These are phyloP conservation scores for Clunio marinus DNA, from an alignment of 2,888 invertebrate genomes.

Conservation along the genomic window DNA sequence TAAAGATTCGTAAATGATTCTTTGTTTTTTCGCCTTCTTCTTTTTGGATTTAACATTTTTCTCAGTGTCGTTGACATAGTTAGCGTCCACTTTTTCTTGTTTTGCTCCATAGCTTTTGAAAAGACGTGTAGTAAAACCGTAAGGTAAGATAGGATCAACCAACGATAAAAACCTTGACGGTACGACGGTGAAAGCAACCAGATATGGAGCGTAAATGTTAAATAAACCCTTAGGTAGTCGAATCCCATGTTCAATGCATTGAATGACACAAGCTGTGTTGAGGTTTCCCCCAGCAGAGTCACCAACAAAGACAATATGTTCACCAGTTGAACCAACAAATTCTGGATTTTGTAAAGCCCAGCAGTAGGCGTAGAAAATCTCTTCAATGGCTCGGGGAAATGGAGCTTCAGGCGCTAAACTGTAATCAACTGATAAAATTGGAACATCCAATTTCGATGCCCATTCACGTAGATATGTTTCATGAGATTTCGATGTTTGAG, in stretches of 20 bases:
- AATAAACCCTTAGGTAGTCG: slow-evolving; percentile 82
- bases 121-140: slow-evolving; percentile 86
- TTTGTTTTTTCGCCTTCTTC: not conserved
- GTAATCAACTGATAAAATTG: slow-evolving; percentile 93
- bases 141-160: slow-evolving; percentile 91
- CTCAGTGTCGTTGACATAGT: not conserved
- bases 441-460: slow-evolving; percentile 79
- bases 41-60: not conserved
- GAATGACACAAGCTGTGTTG: slow-evolving; percentile 70
- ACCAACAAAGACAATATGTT: slow-evolving; percentile 68
- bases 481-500: slow-evolving; percentile 73
- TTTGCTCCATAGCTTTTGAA: slow-evolving; percentile 60
- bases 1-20: not conserved
- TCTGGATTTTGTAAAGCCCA: slow-evolving; percentile 84
- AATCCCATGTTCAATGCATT: slow-evolving; percentile 71
- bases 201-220: slow-evolving; percentile 82
- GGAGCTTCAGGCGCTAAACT: slow-evolving; percentile 93
- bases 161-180: slow-evolving; percentile 87
- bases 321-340: slow-evolving; percentile 67
- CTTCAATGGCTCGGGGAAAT: slow-evolving; percentile 91
- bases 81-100: not conserved
- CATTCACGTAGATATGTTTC: slow-evolving; percentile 90
- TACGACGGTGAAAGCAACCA: slow-evolving; percentile 84
- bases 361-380: slow-evolving; percentile 88
- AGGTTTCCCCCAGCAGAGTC: slow-evolving; percentile 97